Percentiles rank a stretch among this genome's conserved stretches.
Conservation (phyloP, 2,888 invertebrate species). For the Apoderus coryli region DNA sequence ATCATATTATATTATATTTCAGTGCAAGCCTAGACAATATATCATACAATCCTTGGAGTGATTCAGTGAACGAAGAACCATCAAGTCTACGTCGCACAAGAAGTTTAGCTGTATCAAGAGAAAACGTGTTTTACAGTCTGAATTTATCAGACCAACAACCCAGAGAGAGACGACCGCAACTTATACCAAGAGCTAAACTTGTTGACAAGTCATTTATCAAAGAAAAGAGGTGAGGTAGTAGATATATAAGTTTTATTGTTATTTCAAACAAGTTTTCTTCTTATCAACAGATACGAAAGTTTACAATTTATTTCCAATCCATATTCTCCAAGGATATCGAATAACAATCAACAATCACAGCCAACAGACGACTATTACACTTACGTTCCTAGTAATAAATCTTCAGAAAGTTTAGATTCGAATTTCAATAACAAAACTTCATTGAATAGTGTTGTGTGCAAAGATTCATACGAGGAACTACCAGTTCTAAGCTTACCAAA, state of each 20-base stretch:
- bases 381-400: too few species aligned
- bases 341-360: too few species aligned
- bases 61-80: constrained; percentile 14
- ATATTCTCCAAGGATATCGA: too few species aligned
- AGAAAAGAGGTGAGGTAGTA: constrained; percentile 38
- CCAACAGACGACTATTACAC: too few species aligned
- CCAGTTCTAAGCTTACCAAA: constrained; percentile 31
- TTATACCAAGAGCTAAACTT: constrained; percentile 67
- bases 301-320: too few species aligned
- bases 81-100: constrained; percentile 22
- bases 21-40: constrained; percentile 32
- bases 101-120: constrained; percentile 45
- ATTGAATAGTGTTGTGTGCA: constrained; percentile 26
- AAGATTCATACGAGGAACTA: constrained; percentile 24
- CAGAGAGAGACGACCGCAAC: constrained; percentile 43
- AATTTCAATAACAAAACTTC: constrained; percentile 43
- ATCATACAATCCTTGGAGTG: constrained; percentile 26
- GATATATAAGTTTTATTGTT: constrained; percentile 1
- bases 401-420: constrained; percentile 41
- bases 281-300: too few species aligned
- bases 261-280: too few species aligned
- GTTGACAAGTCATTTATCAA: constrained; percentile 51
- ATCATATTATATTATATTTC: too few species aligned
- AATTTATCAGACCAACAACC: constrained; percentile 32
- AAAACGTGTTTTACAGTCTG: constrained; percentile 58